Percentiles rank a stretch among this genome's conserved stretches.
Conservation (phyloP, 2,113 vertebrate species). For the Terrapene triunguis region DNA sequence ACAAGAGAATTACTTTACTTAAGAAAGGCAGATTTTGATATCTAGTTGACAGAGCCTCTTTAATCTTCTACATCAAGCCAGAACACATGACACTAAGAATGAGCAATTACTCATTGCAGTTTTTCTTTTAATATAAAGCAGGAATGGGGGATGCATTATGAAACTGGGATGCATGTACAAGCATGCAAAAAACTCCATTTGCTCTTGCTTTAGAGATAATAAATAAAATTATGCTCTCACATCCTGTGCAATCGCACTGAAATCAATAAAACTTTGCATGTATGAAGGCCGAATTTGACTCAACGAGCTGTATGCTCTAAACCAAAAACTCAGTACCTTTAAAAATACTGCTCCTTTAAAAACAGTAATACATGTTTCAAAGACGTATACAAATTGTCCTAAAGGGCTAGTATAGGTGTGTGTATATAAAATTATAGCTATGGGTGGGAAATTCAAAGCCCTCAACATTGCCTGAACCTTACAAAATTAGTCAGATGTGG, state of each 20-base stretch:
- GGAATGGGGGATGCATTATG: not conserved
- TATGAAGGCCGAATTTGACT: rapidly evolving
- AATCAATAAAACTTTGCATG: not conserved
- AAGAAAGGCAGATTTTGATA: not conserved
- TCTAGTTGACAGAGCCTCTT: not conserved
- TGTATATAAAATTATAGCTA: not conserved
- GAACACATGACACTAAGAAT: not conserved
- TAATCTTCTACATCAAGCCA: rapidly evolving
- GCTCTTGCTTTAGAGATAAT: not conserved
- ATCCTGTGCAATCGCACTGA: not conserved
- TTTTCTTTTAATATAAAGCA: not conserved
- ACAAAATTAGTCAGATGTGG: not conserved
- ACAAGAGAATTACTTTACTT: not conserved
- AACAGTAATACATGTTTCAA: rapidly evolving
- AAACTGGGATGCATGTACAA: not conserved
- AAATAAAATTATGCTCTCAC: not conserved
- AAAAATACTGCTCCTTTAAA: not conserved
- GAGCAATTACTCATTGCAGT: not conserved
- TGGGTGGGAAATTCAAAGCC: not conserved
- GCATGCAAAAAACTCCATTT: not conserved
- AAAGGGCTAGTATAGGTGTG: not conserved
- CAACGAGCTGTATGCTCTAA: not conserved
- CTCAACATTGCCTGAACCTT: not conserved
- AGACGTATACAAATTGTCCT: not conserved
- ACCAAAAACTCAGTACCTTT: not conserved